Percentiles rank a stretch among this genome's conserved stretches.
Evolutionary conservation across 2,797 vertebrate genomes (phyloP).

Genomic region (Notolabrus celidotus): DNA sequence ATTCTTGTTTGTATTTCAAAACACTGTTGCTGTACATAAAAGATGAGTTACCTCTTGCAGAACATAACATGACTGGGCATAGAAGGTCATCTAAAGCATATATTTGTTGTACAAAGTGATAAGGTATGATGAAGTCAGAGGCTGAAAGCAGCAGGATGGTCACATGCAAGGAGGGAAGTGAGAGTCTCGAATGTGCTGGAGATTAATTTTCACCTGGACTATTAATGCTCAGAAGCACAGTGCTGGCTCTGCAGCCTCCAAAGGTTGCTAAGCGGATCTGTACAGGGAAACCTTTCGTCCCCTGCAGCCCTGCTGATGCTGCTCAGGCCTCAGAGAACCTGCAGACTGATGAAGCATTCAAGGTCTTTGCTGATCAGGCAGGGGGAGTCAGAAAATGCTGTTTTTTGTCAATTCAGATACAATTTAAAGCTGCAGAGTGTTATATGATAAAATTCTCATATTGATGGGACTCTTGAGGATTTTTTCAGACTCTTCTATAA

Average conservation of each 20-base stretch:
- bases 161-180: neutral
- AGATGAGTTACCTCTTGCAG: neutral
- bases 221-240: constrained; percentile 44
- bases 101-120: constrained; percentile 23
- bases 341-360: constrained; percentile 7
- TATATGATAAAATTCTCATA: too few species aligned
- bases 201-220: constrained; percentile 64
- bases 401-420: neutral
- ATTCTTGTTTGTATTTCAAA: constrained; percentile 6
- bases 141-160: neutral
- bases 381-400: neutral
- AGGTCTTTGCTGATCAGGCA: constrained; percentile 20
- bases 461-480: too few species aligned
- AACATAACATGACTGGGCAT: neutral
- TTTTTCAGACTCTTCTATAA: too few species aligned
- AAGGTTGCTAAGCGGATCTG: constrained; percentile 36
- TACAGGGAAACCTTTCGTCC: constrained; percentile 28
- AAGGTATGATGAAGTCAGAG: constrained; percentile 4
- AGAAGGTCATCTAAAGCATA: constrained; percentile 16
- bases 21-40: neutral
- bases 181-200: constrained; percentile 31
- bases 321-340: neutral
- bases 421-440: too few species aligned
- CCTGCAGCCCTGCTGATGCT: constrained; percentile 34
- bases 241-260: constrained; percentile 40